phyloP scores from a whole-genome alignment of 1,140 invertebrate genomes.

The Hyles vespertilio region DNA sequence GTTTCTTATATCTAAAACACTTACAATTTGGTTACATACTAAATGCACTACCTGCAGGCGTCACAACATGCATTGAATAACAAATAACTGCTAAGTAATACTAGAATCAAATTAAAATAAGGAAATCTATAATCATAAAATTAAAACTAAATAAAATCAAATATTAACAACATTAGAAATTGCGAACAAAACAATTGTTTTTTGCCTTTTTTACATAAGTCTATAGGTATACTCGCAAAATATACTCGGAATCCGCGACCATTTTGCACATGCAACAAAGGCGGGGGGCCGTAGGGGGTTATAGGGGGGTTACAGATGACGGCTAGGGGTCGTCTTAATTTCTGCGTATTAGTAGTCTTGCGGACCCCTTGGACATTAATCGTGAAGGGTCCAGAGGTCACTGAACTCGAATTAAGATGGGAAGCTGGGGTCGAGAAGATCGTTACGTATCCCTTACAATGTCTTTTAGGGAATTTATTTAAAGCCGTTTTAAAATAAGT shows the following conservation, averaged over 20 bases:
- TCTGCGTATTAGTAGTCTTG: conserved; percentile 63
- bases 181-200: neutral
- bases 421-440: conserved; percentile 46
- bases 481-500: neutral
- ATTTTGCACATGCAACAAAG: conserved; percentile 24
- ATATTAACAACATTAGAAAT: no score
- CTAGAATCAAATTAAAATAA: no score
- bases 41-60: no score
- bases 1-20: no score
- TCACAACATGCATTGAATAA: no score
- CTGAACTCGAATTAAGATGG: conserved; percentile 61
- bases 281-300: conserved; percentile 3
- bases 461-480: neutral
- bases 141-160: no score
- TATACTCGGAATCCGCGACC: conserved; percentile 15
- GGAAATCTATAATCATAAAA: no score
- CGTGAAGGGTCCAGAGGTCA: conserved; percentile 57
- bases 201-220: neutral
- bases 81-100: no score
- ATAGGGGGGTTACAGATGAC: conserved; percentile 42
- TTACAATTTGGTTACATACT: no score
- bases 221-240: neutral
- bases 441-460: conserved; percentile 21
- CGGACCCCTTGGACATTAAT: conserved; percentile 61
- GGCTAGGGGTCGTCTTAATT: conserved; percentile 64